phyloP scores from a whole-genome alignment of 2,888 invertebrate genomes.

The Schizotus pectinicornis region DNA sequence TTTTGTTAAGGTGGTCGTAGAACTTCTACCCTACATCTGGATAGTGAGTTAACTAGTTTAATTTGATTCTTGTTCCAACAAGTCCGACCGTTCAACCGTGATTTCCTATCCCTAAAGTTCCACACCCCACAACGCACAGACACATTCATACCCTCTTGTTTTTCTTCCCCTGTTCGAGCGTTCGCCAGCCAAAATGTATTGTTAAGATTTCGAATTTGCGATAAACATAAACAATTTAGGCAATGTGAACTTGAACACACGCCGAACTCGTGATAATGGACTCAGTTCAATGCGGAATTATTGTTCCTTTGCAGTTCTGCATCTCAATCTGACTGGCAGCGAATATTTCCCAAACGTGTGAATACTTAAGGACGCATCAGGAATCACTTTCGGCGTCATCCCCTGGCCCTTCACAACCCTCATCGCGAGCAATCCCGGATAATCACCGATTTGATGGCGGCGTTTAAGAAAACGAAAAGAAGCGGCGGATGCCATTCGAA shows the following conservation, averaged over 20 bases:
- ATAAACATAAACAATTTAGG: slow-evolving; percentile 19
- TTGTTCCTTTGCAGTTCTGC: slow-evolving; percentile 1
- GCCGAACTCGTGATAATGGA: slow-evolving; percentile 2
- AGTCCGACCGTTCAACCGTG: too few relatives aligned
- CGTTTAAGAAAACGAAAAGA: too few relatives aligned
- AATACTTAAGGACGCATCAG: slow-evolving; percentile 9
- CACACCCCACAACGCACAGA: too few relatives aligned
- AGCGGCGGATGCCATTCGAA: too few relatives aligned
- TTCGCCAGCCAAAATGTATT: slow-evolving; percentile 1
- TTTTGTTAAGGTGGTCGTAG: too few relatives aligned
- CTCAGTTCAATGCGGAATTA: slow-evolving; percentile 6
- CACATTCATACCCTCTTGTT: background rate
- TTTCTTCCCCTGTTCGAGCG: slow-evolving; percentile 5
- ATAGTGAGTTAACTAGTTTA: too few relatives aligned
- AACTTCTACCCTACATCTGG: too few relatives aligned
- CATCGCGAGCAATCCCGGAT: too few relatives aligned
- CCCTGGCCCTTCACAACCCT: too few relatives aligned
- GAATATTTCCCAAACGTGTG: slow-evolving; percentile 4
- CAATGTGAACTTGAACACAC: background rate
- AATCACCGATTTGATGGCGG: too few relatives aligned
- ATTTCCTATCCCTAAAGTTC: too few relatives aligned
- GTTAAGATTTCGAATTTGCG: slow-evolving; percentile 10
- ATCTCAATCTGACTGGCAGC: slow-evolving; percentile 14
- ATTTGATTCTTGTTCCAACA: too few relatives aligned
- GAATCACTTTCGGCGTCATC: background rate